Evolutionary conservation across 37 sponge, comb jelly and placozoan genomes (phyloP).

Genomic region (Beroe ovata): DNA sequence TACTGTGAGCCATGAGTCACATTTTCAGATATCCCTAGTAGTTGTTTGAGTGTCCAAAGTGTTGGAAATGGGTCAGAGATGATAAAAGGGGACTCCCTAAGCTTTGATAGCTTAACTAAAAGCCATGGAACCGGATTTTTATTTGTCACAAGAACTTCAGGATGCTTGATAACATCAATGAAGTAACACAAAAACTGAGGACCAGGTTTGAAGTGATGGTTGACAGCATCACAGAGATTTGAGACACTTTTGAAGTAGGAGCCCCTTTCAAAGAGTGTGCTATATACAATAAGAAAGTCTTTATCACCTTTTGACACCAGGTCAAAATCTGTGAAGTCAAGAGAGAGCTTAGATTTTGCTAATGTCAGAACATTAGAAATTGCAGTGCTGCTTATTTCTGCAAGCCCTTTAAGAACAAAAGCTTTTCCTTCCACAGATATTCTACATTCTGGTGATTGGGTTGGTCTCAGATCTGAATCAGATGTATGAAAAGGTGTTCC

Average conservation of each 20-base stretch:
- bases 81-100: background rate
- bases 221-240: slow-evolving; percentile 4
- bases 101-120: background rate
- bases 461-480: no score
- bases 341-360: background rate
- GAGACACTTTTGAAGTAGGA: slow-evolving; percentile 35
- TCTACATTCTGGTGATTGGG: background rate
- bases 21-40: no score
- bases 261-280: background rate
- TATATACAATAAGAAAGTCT: background rate
- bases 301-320: background rate
- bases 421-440: no score
- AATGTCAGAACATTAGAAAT: background rate
- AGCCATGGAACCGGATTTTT: slow-evolving; percentile 10
- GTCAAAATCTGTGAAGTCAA: background rate
- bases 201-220: background rate
- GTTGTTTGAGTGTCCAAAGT: background rate
- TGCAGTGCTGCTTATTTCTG: background rate
- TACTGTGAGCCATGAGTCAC: no score
- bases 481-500: background rate
- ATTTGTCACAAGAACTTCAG: background rate
- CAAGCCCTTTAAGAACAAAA: background rate
- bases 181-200: background rate
- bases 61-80: slow-evolving; percentile 22
- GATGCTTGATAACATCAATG: slow-evolving; percentile 33